A percentile compares a stretch with the other conserved stretches of the same genome.
Conservation (phyloP, 2,888 invertebrate species). For the Cantharis lateralis region DNA sequence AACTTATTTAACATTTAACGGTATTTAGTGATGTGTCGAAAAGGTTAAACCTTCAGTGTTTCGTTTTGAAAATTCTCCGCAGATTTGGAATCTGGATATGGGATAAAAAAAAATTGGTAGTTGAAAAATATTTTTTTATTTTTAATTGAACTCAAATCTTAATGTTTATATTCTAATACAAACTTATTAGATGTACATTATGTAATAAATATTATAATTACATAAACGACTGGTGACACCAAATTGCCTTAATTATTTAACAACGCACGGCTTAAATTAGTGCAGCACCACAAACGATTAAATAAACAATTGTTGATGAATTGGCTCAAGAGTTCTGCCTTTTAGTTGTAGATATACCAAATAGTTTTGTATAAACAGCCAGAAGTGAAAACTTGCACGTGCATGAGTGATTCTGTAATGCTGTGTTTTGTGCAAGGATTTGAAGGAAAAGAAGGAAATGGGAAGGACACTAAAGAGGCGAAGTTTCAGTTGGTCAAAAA, state of each 20-base stretch:
- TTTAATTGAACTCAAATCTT: background rate
- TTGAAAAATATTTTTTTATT: background rate
- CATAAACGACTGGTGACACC: background rate
- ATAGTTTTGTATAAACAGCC: background rate
- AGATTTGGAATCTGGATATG: background rate
- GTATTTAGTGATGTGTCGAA: background rate
- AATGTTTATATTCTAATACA: background rate
- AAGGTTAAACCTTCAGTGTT: background rate
- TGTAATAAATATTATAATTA: background rate
- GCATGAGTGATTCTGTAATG: constrained; percentile 61
- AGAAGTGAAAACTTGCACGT: constrained; percentile 30
- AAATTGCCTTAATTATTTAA: constrained; percentile 4
- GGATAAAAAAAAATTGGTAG: background rate
- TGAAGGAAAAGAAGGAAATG: constrained; percentile 54
- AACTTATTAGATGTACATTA: background rate
- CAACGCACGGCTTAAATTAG: background rate
- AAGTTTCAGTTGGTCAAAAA: constrained; percentile 49
- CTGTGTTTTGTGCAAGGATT: constrained; percentile 73
- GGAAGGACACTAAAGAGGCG: constrained; percentile 51
- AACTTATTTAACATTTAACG: background rate
- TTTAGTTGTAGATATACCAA: background rate
- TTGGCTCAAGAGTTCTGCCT: background rate
- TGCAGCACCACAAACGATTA: background rate
- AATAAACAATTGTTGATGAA: background rate
- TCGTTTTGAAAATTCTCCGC: background rate